Base-by-base conservation (phyloP, 2,113 vertebrate genomes). In the Larimichthys polyactis region DNA sequence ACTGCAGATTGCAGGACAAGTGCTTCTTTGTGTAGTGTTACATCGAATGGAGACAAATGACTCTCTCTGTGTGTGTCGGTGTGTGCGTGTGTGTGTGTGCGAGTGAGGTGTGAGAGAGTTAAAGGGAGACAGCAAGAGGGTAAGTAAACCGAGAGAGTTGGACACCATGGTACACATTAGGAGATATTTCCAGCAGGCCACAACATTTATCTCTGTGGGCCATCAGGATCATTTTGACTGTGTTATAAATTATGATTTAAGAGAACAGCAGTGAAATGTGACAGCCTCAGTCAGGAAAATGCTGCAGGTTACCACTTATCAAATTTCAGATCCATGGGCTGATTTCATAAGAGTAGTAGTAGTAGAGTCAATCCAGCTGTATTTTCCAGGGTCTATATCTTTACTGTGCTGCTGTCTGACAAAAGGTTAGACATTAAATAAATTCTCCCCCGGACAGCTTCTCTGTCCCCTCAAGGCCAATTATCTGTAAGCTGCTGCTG, bases 1-100 rank as follows among this genome's bases (percentile, higher is more conserved):
- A 12, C 36, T 22, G 66, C 59, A 81, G 72, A 82, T 78, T 7
- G 32, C 67, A 58, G 75, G 78, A 91, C 91, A 93, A 94, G 90
- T 84, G 85, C 57, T 73, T 87, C 90, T 90, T 93, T 94, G 92
- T 92, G 83, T 65, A 32, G 59, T 11, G 46, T 81, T 65, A 54
- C 85, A 71, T 84, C 71, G 36, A 84, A 93, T 84, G 68, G 83
- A 91, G 91, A 93, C 81, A 63, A 90, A 91, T 91, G 85, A 84
- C 78, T 67, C 20, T 24, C n/a, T 73, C 79, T 64, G 68, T 55
- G 49, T 70, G 72, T 57, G 67, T 67, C 63, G 78, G 74, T 78
- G 71, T 78, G 60, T 75, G 67, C 52, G n/a, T 54, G 73, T 29
- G 63, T 24, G 66, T 3, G 51, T 10, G 19, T 9, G 51, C 1